Percentiles rank a stretch among this genome's conserved stretches.
Evolutionary conservation across 2,888 invertebrate species (phyloP).

Genomic region (Leucania comma): DNA sequence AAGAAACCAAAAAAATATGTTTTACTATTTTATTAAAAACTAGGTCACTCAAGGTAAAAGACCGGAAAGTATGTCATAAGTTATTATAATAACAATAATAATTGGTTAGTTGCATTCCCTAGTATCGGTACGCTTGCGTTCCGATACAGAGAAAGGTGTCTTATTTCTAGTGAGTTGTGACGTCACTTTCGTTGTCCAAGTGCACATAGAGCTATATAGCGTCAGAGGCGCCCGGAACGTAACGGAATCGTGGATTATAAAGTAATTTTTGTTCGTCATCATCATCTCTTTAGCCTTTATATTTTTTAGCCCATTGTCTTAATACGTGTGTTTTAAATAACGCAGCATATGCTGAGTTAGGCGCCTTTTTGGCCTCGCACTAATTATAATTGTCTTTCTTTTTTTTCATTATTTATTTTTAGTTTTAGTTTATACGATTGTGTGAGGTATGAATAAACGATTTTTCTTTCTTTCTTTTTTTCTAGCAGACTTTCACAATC

Average conservation of each 20-base stretch:
- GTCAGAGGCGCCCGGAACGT: slow-evolving; percentile 32
- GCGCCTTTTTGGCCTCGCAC: no score
- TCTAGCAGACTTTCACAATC: no score
- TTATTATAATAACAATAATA: slow-evolving; percentile 40
- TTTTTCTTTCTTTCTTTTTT: no score
- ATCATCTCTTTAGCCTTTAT: no score
- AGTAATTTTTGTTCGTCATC: not conserved
- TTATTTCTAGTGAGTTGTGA: slow-evolving; percentile 72
- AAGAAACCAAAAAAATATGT: no score
- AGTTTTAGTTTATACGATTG: no score
- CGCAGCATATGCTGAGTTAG: no score
- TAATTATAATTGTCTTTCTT: no score
- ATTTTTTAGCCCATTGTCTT: no score
- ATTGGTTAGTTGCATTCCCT: slow-evolving; percentile 55
- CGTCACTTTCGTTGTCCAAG: slow-evolving; percentile 67
- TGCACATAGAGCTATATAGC: slow-evolving; percentile 50
- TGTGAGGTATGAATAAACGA: no score
- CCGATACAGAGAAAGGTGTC: slow-evolving; percentile 75
- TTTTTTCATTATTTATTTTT: no score
- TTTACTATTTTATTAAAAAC: slow-evolving; percentile 10
- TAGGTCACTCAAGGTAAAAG: slow-evolving; percentile 47
- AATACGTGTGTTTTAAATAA: no score
- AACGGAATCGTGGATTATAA: not conserved
- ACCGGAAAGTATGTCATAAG: slow-evolving; percentile 51
- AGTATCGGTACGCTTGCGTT: slow-evolving; percentile 66